Percentiles rank a stretch among this genome's conserved stretches.
Conservation (phyloP, 2,888 invertebrate species). For the Xestia sexstrigata region DNA sequence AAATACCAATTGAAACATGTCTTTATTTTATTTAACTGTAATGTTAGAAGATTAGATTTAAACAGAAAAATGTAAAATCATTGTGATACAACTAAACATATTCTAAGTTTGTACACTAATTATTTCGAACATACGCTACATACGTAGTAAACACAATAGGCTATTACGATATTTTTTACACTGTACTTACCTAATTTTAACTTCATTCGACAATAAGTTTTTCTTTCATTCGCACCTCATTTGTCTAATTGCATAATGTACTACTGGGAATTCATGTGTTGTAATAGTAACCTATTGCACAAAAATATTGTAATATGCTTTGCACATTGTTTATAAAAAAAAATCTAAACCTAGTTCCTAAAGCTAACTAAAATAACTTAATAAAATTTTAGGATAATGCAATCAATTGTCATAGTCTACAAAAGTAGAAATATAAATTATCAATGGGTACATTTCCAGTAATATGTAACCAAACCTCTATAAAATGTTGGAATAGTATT, state of each 20-base stretch:
- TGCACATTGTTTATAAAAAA: constrained; percentile 60
- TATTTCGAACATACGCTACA: constrained; percentile 57
- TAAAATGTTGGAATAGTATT: constrained; percentile 58
- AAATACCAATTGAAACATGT: constrained; percentile 72
- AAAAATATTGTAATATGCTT: constrained; percentile 61
- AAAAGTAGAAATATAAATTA: constrained; percentile 59
- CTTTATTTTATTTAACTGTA: constrained; percentile 78
- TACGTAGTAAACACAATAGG: constrained; percentile 46
- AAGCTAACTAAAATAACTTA: constrained; percentile 52
- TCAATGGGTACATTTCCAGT: constrained; percentile 42
- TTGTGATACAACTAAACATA: constrained; percentile 68
- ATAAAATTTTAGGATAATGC: constrained; percentile 50
- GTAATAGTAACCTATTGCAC: constrained; percentile 67
- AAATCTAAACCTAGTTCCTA: constrained; percentile 51
- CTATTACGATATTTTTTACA: constrained; percentile 57
- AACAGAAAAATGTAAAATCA: constrained; percentile 70
- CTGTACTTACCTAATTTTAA: constrained; percentile 48
- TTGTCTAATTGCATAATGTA: constrained; percentile 54
- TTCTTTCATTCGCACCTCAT: constrained; percentile 36
- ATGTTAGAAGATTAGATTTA: constrained; percentile 69
- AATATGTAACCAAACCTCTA: constrained; percentile 57
- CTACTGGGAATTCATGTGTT: constrained; percentile 58
- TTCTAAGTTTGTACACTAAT: constrained; percentile 74
- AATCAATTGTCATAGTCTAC: constrained; percentile 62
- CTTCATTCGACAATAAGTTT: constrained; percentile 60